These are phyloP conservation scores for Dysmachus trigonus DNA, from an alignment of 2,888 invertebrate species.

Conservation along the genomic window DNA sequence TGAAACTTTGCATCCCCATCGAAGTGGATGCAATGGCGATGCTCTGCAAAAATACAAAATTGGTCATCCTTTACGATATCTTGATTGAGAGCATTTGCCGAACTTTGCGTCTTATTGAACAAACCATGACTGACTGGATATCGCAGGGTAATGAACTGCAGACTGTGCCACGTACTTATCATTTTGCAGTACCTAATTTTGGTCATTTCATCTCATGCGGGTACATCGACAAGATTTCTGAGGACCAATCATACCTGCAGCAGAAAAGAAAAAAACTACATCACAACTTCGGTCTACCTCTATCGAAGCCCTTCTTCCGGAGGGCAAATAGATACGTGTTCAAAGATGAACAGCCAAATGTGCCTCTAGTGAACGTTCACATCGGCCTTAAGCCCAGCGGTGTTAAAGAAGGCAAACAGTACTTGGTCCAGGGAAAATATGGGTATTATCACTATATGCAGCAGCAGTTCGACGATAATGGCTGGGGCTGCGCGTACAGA, in stretches of 20 bases:
- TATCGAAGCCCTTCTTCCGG: conserved; percentile 78
- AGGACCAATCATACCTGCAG: conserved; percentile 74
- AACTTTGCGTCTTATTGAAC: conserved; percentile 73
- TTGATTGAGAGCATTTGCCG: conserved; percentile 79
- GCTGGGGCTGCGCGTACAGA: conserved; percentile 99
- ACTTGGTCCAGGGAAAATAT: conserved; percentile 83
- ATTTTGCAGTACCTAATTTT: conserved; percentile 76
- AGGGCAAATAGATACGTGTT: conserved; percentile 74
- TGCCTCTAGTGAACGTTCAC: conserved; percentile 78
- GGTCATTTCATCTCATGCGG: conserved; percentile 81
- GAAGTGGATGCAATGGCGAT: conserved; percentile 78
- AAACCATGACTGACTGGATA: conserved; percentile 65
- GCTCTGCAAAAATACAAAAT: conserved; percentile 72
- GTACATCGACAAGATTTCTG: conserved; percentile 73
- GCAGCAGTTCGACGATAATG: conserved; percentile 90
- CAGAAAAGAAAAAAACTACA: conserved; percentile 74
- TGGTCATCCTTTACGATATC: conserved; percentile 73
- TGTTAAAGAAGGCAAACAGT: conserved; percentile 66
- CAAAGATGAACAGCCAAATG: conserved; percentile 64
- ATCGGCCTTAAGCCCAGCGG: conserved; percentile 64
- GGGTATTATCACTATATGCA: conserved; percentile 98
- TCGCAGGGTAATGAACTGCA: conserved; percentile 22
- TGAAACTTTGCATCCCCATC: conserved; percentile 67
- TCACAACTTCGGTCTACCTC: conserved; percentile 73
- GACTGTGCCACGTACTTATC: conserved; percentile 67